A percentile compares a stretch with the other conserved stretches of the same genome.
Evolutionary conservation across 2,113 vertebrate genomes (phyloP).

Genomic region (Accipiter virgatus): DNA sequence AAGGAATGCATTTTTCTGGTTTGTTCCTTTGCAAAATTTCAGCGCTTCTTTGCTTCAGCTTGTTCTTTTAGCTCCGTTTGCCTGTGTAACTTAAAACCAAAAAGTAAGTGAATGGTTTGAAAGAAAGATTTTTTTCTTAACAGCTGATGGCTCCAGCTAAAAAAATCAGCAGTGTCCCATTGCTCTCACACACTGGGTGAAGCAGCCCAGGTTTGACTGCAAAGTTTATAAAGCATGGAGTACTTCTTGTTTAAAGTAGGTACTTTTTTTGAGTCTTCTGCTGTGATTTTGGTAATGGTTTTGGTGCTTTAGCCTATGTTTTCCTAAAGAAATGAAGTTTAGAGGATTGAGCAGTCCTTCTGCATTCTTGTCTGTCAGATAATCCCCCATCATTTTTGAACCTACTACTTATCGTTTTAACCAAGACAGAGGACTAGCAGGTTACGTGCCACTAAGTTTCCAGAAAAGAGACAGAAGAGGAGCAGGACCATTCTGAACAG

Average conservation of each 20-base stretch:
- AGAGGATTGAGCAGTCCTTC: background rate
- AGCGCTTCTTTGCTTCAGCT: background rate
- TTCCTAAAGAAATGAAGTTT: background rate
- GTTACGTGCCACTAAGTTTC: background rate
- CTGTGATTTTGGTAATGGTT: background rate
- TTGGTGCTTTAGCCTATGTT: background rate
- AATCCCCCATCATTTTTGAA: background rate
- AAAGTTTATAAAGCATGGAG: background rate
- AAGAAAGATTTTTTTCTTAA: slow-evolving; percentile 29
- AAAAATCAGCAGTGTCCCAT: background rate
- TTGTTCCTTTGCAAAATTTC: background rate
- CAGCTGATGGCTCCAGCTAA: background rate
- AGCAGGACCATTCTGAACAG: background rate
- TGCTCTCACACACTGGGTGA: background rate
- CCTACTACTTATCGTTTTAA: background rate
- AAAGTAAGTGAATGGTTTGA: background rate
- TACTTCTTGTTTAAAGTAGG: background rate
- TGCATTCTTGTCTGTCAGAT: background rate
- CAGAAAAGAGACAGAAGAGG: background rate
- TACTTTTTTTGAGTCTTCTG: background rate
- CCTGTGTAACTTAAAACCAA: background rate
- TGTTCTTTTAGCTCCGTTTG: slow-evolving; percentile 1
- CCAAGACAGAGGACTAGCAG: background rate
- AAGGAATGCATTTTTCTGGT: background rate
- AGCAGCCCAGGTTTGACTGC: background rate